Base-by-base conservation (phyloP, 2,888 invertebrate genomes). In the Clunio marinus region DNA sequence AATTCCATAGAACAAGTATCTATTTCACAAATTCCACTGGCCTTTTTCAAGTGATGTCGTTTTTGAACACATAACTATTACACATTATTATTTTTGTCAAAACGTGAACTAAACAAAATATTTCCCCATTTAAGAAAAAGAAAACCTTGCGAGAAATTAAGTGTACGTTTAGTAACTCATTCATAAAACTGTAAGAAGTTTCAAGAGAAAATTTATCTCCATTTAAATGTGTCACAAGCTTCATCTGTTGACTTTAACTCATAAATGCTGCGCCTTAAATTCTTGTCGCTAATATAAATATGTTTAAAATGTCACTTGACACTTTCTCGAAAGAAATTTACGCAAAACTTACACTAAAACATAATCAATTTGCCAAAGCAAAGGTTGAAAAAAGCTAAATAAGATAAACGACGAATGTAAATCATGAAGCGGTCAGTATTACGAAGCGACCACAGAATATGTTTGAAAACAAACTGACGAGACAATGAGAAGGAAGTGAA, bases 231-330 rank as follows among this genome's bases (percentile, higher is more conserved):
- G 57, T 57, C 57, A 57, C 28, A 8, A 24, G 22, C 17, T 20
- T 57, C 57, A 57, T 57, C 27, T 57, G 27, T n/a, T 27, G 57
- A 24, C 25, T 25, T 57, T 57, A 57, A 27, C 27, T 57, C 57
- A 57, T 27, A 24, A 57, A 25, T 57, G 2, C 57, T 41, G 17
- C 51, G n/a, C 22, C 51, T 20, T 20, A 13, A 45, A 45, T 45
- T 32, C 4, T 45, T 51, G 51, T 51, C 51, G 10, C 51, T 7
- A 51, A 51, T 17, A 17, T 17, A 51, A 8, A 51, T 17, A 4
- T 17, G 8, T 15, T 3, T 45, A 13, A 45, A 45, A n/a, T n/a
- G n/a, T n/a, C n/a, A n/a, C n/a, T n/a, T n/a, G n/a, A n/a, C n/a
- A n/a, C 10, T 32, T 32, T 32, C 10, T 32, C 32, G 4, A 4